Percentiles rank a stretch among this genome's conserved stretches.
Evolutionary conservation across 2,113 vertebrate genomes (phyloP).

Genomic region (Pithys albifrons): DNA sequence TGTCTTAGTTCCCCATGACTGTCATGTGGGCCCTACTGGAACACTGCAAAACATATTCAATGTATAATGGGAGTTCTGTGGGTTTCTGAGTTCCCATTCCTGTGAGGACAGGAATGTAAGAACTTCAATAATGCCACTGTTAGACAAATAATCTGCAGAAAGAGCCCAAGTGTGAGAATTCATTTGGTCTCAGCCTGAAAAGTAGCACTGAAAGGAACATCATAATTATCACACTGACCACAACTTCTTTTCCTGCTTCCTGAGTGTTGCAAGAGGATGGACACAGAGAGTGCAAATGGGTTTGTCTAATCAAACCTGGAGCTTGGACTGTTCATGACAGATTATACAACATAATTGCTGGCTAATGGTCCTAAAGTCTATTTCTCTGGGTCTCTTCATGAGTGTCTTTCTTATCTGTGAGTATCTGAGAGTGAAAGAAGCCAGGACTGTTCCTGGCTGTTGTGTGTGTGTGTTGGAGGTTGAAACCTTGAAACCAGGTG

Average conservation of each 20-base stretch:
- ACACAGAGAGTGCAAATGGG: neutral
- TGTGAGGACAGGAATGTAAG: neutral
- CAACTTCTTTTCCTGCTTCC: neutral
- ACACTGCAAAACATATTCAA: neutral
- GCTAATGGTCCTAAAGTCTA: neutral
- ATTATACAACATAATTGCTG: neutral
- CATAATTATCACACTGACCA: neutral
- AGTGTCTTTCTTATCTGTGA: neutral
- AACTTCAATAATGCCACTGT: neutral
- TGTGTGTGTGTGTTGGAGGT: neutral
- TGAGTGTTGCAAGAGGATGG: neutral
- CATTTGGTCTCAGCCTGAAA: neutral
- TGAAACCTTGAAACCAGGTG: neutral
- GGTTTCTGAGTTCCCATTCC: neutral
- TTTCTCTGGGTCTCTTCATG: neutral
- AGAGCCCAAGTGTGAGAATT: neutral
- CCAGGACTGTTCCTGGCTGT: neutral
- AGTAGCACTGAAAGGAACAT: neutral
- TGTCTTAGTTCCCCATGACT: neutral
- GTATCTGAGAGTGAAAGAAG: neutral
- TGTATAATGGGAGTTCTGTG: rapidly evolving
- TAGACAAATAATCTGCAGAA: neutral
- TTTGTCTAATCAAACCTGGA: neutral
- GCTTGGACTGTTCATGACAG: neutral
- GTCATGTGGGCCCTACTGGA: neutral